Evolutionary conservation across 2,113 vertebrate species (phyloP), one percentile per base, ranked within the genome.

Genomic region (Ovis canadensis): DNA sequence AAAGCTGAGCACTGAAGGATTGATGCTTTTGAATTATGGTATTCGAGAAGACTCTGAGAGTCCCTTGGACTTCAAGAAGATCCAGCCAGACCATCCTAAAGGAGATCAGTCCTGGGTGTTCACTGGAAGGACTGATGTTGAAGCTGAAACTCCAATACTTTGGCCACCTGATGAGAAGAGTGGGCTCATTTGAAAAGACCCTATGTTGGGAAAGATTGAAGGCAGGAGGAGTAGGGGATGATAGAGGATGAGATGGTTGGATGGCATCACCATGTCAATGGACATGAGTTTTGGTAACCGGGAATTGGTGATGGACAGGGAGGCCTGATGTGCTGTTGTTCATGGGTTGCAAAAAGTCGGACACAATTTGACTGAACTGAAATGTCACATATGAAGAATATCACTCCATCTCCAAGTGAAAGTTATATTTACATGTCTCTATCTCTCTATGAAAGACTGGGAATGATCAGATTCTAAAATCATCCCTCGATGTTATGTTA

Each of bases 61-160:
- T 64, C 16, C 1, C 33, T 64, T 64, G 33, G 62, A 64, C 33
- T 64, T 3, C 7, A 9, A 19, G 3, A 16, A n/a, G 62, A 64
- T n/a, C 33, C 33, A n/a, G 0, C 2, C 16, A 19, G 33, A 9
- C 33, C 33, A n/a, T 64, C 1, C 0, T n/a, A 9, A 9, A n/a
- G 15, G 7, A 64, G 2, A 64, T 64, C 31, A 64, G 62, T 17
- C 16, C 16, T 67, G 64, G 0, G 2, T 10, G 0, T 19, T n/a
- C 16, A 19, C n/a, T 67, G 64, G 33, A 67, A n/a, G 7, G 33
- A n/a, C 2, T 67, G 64, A 67, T n/a, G 4, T 4, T 67, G 33
- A 67, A n/a, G 64, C 7, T n/a, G 7, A n/a, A n/a, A 67, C 33
- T 19, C 64, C 33, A 67, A n/a, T n/a, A 4, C 33, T 67, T 67